Base-by-base conservation (phyloP, 2,797 vertebrate genomes). In the Brachyrhaphis roseni region DNA sequence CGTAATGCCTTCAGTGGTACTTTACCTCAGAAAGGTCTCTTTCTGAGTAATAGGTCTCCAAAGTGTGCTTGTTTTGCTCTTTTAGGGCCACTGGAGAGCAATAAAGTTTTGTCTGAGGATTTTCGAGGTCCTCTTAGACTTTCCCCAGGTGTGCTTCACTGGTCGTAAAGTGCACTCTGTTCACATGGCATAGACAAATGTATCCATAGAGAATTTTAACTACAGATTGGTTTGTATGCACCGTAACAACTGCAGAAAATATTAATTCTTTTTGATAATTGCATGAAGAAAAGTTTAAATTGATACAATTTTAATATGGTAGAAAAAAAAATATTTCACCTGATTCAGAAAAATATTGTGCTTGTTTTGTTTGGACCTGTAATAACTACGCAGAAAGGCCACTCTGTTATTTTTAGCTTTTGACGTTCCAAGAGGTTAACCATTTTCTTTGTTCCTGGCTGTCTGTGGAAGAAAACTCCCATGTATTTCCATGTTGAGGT, bases 61-160 rank as follows among this genome's bases (percentile, higher is more conserved):
- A 93, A 91, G 92, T 92, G 90, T 92, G 93, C 95, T 95, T 95
- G 95, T 95, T 95, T 94, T 82, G 90, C 86, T 92, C 92, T 93
- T 93, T 93, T 93, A 82, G 85, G 86, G 85, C 89, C 94, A 91
- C 88, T 51, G 71, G 91, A 90, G 91, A 93, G 90, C 86, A 87
- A 82, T 91, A 95, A 96, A 94, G 77, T 92, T 89, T 90, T 88
- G 80, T 87, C 86, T 86, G 84, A 94, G 88, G 87, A 90, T 91
- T 90, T 86, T 87, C 70, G 73, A 87, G 83, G 84, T 89, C 89
- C 90, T 86, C 75, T 45, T 85, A 91, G 89, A 85, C 87, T 90
- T 94, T 94, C 92, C 78, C 90, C 92, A 93, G 87, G 82, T 94
- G 86, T 92, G 88, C 90, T 81, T 92, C 74, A 68, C 77, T 73